Conservation (phyloP, 1,140 invertebrate species). For the Trachymyrmex cornetzi region DNA sequence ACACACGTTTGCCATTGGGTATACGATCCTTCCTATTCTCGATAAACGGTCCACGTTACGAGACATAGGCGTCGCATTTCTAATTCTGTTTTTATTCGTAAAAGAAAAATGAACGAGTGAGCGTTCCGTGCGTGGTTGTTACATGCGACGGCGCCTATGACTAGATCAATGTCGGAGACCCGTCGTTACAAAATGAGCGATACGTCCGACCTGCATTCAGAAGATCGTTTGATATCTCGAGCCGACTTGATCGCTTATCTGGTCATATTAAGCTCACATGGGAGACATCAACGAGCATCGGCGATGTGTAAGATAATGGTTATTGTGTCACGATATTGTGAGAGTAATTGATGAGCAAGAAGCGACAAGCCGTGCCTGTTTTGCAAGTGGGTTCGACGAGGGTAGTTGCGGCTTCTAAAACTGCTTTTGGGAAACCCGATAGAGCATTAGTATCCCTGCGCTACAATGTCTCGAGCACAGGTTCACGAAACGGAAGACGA, state of each 20-base stretch:
- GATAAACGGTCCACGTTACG: conserved; percentile 59
- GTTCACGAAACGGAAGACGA: conserved; percentile 21
- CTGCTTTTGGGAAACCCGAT: conserved; percentile 61
- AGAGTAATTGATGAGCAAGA: neutral
- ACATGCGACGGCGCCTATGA: conserved; percentile 64
- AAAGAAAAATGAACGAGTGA: neutral
- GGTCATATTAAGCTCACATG: neutral
- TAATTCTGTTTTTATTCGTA: neutral
- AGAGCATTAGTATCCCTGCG: conserved; percentile 67
- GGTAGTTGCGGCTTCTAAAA: conserved; percentile 56
- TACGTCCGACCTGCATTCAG: conserved; percentile 62
- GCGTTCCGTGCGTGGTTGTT: neutral
- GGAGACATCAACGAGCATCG: neutral
- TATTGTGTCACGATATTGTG: neutral
- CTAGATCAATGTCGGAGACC: conserved; percentile 61
- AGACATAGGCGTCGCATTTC: conserved; percentile 70
- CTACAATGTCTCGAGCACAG: conserved; percentile 61
- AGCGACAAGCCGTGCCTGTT: neutral
- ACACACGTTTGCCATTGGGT: conserved; percentile 53
- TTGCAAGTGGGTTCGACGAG: conserved; percentile 59
- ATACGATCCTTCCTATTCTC: conserved; percentile 66
- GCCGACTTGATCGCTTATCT: conserved; percentile 31
- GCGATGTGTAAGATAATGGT: conserved; percentile 18
- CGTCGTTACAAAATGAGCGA: conserved; percentile 8
- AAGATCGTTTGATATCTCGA: conserved; percentile 55